A percentile compares a stretch with the other conserved stretches of the same genome.
Evolutionary conservation across 2,113 vertebrate species (phyloP).

Genomic region (Enhydra lutris): DNA sequence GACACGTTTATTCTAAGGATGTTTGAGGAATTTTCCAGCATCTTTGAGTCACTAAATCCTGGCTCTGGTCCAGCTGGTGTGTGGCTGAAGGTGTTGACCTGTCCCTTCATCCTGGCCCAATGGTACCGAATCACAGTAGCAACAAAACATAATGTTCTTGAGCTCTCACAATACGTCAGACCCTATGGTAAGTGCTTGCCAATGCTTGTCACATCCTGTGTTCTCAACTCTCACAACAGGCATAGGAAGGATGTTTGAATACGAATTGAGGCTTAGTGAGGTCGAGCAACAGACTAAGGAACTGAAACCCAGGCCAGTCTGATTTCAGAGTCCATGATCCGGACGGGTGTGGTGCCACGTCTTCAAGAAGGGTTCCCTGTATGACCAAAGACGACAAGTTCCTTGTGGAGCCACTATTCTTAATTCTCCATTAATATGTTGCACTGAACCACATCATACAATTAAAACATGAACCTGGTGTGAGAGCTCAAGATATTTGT

Average conservation of each 20-base stretch:
- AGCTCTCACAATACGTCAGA: not conserved
- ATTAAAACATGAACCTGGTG: not conserved
- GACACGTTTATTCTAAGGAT: not conserved
- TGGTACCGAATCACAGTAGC: not conserved
- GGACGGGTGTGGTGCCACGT: not conserved
- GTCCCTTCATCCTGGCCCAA: not conserved
- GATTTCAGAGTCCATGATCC: not conserved
- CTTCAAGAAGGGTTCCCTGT: not conserved
- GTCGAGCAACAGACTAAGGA: not conserved
- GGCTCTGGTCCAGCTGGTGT: not conserved
- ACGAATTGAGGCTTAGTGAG: not conserved
- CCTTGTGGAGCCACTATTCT: not conserved
- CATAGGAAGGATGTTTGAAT: not conserved
- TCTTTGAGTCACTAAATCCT: not conserved
- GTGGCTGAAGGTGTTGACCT: not conserved
- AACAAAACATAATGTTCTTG: not conserved
- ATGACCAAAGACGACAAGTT: not conserved
- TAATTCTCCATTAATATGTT: not conserved
- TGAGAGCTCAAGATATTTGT: not conserved
- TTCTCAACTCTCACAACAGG: not conserved
- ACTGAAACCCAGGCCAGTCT: not conserved
- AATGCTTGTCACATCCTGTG: not conserved
- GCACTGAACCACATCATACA: not conserved
- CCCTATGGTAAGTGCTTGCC: not conserved
- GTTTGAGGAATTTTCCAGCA: not conserved